A percentile compares a stretch with the other conserved stretches of the same genome.
Evolutionary conservation across 37 sponge, comb jelly and placozoan species (phyloP).

Genomic region (Corticium candelabrum): DNA sequence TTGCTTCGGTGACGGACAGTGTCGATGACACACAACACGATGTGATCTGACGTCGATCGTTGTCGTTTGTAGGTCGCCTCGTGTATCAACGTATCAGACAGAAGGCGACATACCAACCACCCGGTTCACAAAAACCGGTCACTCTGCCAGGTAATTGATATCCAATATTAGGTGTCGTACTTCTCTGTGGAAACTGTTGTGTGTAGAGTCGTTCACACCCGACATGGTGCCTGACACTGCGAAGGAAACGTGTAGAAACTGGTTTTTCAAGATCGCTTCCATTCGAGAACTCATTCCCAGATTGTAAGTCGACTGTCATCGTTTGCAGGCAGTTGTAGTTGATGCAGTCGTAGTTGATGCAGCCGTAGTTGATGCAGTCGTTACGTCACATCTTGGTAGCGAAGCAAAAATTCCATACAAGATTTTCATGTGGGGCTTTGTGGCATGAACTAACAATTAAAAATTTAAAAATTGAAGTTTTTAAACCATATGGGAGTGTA

Average conservation of each 20-base stretch:
- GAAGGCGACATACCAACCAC: conserved; percentile 50
- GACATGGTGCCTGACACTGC: conserved; percentile 88
- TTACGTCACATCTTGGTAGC: too few relatives aligned
- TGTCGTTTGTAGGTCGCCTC: conserved; percentile 38
- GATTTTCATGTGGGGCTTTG: too few relatives aligned
- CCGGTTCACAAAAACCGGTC: conserved; percentile 31
- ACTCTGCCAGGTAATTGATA: conserved; percentile 49
- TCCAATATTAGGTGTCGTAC: background rate
- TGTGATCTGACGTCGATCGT: background rate
- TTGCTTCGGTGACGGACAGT: conserved; percentile 69
- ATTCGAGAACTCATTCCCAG: conserved; percentile 91
- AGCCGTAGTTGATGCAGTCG: too few relatives aligned
- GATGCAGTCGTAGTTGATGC: too few relatives aligned
- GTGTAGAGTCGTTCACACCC: conserved; percentile 70
- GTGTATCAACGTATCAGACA: conserved; percentile 80
- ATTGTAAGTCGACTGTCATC: conserved; percentile 31
- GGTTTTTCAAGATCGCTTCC: conserved; percentile 99
- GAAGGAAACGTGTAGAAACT: conserved; percentile 95
- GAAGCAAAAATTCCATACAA: too few relatives aligned
- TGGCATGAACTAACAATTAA: too few relatives aligned
- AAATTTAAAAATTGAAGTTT: too few relatives aligned
- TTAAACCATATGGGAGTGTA: too few relatives aligned
- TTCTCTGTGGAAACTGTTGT: background rate
- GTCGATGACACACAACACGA: background rate
- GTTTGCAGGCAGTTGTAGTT: too few relatives aligned